Evolutionary conservation across 2,888 invertebrate species (phyloP), one percentile per base, ranked within the genome.

Genomic region (Cantharis rustica): DNA sequence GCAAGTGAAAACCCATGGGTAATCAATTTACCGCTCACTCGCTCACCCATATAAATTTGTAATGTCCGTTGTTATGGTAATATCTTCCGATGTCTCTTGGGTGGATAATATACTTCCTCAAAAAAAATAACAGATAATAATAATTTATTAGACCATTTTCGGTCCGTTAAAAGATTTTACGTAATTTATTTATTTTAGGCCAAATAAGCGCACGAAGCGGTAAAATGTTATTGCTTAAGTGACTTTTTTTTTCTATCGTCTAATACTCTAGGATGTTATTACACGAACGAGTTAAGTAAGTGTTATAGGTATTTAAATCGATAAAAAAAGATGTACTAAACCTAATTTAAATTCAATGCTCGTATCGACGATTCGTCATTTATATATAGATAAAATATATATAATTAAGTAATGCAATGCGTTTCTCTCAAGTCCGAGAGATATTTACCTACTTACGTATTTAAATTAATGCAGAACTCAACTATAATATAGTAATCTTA

Each of bases 1-100:
- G 68, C 68, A 47, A 73, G 73, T 73, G 73, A 73, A 73, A 73
- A 69, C 61, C 64, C 64, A 66, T 66, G 64, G 64, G 17, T 23
- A 66, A 66, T 23, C 61, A 17, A 71, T 66, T 61, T 23, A 47
- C 61, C 61, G 31, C 20, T 16, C 63, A 62, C 66, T 66, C 31
- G 26, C 69, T 23, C 64, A n/a, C 47, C 47, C 47, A 47, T 47
- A 47, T 47, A n/a, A 47, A 47, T 47, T 47, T n/a, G 47, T 47
- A 47, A 47, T 47, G 47, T 47, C 13, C 3, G n/a, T 47, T 47
- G 47, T 47, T 47, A 47, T 47, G 47, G n/a, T 47, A 47, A 47
- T 47, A 47, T 47, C 47, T 47, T 2, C 2, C 0, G n/a, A n/a
- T n/a, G 47, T 47, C 47, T 47, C 47, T n/a, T 23, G 9, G 23